Evolutionary conservation across 2,888 invertebrate genomes (phyloP).

Genomic region (Sialis fuliginosa): DNA sequence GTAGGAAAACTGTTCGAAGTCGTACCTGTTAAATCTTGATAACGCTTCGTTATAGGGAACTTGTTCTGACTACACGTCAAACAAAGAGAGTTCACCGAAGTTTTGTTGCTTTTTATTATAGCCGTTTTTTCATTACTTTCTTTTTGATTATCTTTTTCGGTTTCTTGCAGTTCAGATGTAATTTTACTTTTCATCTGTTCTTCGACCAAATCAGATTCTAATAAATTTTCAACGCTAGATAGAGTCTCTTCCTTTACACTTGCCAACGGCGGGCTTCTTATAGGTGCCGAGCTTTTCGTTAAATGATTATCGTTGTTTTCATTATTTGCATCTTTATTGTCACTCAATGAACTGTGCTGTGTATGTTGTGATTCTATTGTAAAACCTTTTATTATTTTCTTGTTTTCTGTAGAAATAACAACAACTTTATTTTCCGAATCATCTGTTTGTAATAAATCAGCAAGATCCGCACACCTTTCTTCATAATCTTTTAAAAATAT

Average conservation of each 20-base stretch:
- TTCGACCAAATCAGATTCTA: conserved; percentile 1
- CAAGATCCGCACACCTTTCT: conserved; percentile 12
- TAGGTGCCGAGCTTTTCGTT: conserved; percentile 11
- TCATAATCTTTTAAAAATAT: conserved; percentile 8
- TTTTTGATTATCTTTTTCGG: not conserved
- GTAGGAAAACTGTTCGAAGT: not conserved
- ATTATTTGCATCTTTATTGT: conserved; percentile 5
- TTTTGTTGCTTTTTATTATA: conserved; percentile 13
- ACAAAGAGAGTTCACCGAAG: conserved; percentile 25
- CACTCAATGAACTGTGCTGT: conserved; percentile 4
- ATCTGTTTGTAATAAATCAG: conserved; percentile 7
- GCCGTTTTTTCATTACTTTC: conserved; percentile 6
- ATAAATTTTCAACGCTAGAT: conserved; percentile 27
- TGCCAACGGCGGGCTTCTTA: conserved; percentile 22
- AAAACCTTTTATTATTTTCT: conserved; percentile 12
- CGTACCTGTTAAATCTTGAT: conserved; percentile 6
- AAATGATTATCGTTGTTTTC: conserved; percentile 10
- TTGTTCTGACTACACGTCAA: conserved; percentile 38
- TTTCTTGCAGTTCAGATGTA: not conserved
- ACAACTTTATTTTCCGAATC: conserved; percentile 1
- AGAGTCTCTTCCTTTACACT: conserved; percentile 25
- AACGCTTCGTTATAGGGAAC: conserved; percentile 32
- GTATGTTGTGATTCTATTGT: conserved; percentile 3
- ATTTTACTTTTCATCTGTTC: not conserved
- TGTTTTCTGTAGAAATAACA: conserved; percentile 7